A percentile compares a stretch with the other conserved stretches of the same genome.
Conservation (phyloP, 2,888 invertebrate genomes). For the Resseliella maxima region DNA sequence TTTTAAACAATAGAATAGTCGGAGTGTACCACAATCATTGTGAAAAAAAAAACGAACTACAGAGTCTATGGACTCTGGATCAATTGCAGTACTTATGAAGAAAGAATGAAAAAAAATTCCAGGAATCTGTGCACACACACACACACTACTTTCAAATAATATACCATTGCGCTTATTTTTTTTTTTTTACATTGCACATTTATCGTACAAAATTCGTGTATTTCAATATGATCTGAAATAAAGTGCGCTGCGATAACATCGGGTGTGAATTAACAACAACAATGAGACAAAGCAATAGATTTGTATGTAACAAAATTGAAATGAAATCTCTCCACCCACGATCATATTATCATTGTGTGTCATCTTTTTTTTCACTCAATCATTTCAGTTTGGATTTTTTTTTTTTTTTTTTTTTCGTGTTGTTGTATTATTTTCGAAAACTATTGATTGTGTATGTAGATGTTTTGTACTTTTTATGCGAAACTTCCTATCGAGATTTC, state of each 20-base stretch:
- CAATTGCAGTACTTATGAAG: not conserved
- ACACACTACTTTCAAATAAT: not conserved
- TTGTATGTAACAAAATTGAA: slow-evolving; percentile 31
- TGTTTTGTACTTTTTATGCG: not conserved
- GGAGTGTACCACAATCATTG: too few relatives aligned
- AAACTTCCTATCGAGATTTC: slow-evolving; percentile 6
- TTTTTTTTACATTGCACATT: too few relatives aligned
- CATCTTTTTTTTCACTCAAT: not conserved
- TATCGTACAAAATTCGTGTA: not conserved
- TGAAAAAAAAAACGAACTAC: not conserved
- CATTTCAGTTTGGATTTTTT: not conserved
- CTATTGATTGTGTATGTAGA: not conserved
- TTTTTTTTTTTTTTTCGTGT: not conserved
- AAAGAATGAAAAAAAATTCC: not conserved
- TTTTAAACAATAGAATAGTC: slow-evolving; percentile 35
- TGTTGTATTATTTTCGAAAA: not conserved
- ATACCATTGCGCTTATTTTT: not conserved
- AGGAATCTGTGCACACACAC: too few relatives aligned
- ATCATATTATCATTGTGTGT: not conserved
- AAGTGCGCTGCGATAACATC: slow-evolving; percentile 26
- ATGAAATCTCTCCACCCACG: slow-evolving; percentile 19
- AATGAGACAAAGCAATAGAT: not conserved
- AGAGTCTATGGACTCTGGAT: not conserved
- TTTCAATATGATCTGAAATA: not conserved
- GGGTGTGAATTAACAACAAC: slow-evolving; percentile 39